Percentiles rank a stretch among this genome's conserved stretches.
Conservation (phyloP, 2,888 invertebrate species). For the Rugalucina vietnamica region DNA sequence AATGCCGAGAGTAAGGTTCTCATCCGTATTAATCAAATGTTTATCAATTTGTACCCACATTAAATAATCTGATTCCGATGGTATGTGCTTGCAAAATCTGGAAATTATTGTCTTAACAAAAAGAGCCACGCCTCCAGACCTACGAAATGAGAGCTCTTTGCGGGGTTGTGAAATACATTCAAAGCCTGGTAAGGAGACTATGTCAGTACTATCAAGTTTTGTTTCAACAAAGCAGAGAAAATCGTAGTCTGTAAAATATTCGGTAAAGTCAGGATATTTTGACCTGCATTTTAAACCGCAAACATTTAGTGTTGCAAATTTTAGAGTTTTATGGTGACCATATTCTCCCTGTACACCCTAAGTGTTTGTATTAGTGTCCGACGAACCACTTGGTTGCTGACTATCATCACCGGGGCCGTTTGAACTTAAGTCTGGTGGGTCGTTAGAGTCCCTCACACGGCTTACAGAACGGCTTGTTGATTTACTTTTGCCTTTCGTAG, state of each 20-base stretch:
- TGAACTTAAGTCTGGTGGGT: not conserved
- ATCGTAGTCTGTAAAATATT: not conserved
- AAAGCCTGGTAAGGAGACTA: not conserved
- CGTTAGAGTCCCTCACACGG: not conserved
- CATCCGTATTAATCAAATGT: not conserved
- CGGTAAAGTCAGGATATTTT: not conserved
- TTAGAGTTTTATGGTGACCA: not conserved
- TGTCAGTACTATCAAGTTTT: not conserved
- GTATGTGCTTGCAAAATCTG: not conserved
- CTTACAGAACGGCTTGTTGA: not conserved
- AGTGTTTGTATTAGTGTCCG: not conserved
- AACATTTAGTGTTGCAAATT: not conserved
- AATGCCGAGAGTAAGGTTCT: not conserved
- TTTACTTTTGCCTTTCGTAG: not conserved
- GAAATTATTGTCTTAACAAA: not conserved
- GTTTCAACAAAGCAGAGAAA: not conserved
- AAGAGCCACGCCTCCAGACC: not conserved
- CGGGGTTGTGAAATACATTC: not conserved
- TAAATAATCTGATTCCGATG: not conserved
- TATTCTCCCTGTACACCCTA: not conserved
- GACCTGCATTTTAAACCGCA: not conserved
- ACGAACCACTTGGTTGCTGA: not conserved
- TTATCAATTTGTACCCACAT: not conserved
- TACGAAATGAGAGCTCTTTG: not conserved
- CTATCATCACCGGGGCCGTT: not conserved